Evolutionary conservation across 1,140 invertebrate genomes (phyloP).

Genomic region (Schlechtendalia chinensis): DNA sequence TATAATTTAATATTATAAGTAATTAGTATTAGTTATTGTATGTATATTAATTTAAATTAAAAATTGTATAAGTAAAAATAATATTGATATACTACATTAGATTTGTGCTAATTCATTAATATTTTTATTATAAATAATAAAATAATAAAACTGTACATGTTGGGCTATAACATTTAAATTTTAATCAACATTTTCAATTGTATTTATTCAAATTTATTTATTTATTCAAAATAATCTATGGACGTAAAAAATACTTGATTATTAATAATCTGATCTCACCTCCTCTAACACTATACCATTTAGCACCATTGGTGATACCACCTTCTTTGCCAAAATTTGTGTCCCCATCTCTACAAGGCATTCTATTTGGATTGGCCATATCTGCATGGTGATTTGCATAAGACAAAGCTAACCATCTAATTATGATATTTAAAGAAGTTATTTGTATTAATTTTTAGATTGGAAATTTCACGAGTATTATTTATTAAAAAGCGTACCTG

Average conservation of each 20-base stretch:
- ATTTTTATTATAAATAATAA: too few species aligned
- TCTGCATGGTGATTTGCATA: constrained; percentile 75
- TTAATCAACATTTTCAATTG: neutral
- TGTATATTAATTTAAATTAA: too few species aligned
- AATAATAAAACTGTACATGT: too few species aligned
- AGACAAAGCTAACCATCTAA: constrained; percentile 75
- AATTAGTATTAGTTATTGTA: too few species aligned
- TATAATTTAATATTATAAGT: too few species aligned
- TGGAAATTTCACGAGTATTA: neutral
- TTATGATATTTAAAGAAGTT: constrained; percentile 63
- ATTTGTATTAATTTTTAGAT: neutral
- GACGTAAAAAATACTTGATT: too few species aligned
- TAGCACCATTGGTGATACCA: constrained; percentile 89
- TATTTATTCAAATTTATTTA: neutral
- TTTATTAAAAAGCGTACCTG: constrained; percentile 54
- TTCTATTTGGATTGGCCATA: constrained; percentile 69
- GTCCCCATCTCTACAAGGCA: constrained; percentile 64
- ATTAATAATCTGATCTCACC: constrained; percentile 59
- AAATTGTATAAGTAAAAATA: too few species aligned
- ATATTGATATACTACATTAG: too few species aligned
- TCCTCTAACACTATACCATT: constrained; percentile 84
- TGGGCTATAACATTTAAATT: neutral
- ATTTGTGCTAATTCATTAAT: too few species aligned
- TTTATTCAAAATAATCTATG: neutral
- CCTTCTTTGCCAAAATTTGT: constrained; percentile 70